These are phyloP conservation scores for Hystrix cristata DNA, from an alignment of 2,113 vertebrate genomes.

Conservation along the genomic window DNA sequence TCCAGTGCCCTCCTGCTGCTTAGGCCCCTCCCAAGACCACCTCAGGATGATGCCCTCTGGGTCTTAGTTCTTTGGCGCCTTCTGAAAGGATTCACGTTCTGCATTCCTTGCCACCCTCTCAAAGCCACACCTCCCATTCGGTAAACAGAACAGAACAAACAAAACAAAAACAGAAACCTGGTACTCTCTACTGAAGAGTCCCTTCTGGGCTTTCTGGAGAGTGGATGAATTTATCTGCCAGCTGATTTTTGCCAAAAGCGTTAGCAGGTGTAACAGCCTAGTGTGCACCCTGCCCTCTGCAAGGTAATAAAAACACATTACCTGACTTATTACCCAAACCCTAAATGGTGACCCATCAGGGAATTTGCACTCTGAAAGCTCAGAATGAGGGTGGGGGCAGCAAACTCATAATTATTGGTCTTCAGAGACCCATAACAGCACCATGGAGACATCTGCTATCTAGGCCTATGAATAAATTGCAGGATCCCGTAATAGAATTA, in stretches of 20 bases:
- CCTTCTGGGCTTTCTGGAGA: neutral
- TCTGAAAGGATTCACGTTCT: neutral
- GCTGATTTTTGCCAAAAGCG: slow-evolving; percentile 32
- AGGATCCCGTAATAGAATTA: neutral
- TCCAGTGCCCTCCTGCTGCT: neutral
- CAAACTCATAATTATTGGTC: neutral
- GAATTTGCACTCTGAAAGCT: slow-evolving; percentile 2
- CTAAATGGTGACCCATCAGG: neutral
- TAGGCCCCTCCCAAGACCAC: neutral
- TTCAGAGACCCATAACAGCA: neutral
- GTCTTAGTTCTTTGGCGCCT: neutral
- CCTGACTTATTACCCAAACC: neutral
- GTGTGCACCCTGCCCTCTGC: neutral
- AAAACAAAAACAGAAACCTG: neutral
- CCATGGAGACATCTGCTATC: neutral
- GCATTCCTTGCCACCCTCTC: neutral
- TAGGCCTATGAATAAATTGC: neutral
- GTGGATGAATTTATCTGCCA: neutral
- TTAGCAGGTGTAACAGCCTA: neutral
- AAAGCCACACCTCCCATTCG: neutral
- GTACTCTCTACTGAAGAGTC: neutral
- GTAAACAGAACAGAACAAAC: neutral
- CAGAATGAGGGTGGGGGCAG: neutral
- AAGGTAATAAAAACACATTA: neutral
- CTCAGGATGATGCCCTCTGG: neutral